Evolutionary conservation across 2,888 invertebrate genomes (phyloP).

Genomic region (Heteropelma amictum): DNA sequence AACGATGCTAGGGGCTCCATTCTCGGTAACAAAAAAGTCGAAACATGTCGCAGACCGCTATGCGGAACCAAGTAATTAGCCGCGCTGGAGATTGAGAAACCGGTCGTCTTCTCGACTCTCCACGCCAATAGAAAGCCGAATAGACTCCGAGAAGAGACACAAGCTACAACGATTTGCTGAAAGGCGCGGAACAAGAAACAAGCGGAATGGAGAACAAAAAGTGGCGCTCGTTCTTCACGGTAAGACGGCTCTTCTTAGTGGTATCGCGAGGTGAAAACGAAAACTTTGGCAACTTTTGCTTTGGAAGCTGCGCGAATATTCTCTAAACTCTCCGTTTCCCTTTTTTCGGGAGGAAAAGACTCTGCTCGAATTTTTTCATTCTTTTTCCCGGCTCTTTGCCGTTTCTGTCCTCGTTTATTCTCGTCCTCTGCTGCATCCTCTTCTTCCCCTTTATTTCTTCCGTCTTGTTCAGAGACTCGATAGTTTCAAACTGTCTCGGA

Average conservation of each 20-base stretch:
- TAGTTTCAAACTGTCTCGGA: constrained; percentile 46
- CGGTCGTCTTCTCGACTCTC: neutral
- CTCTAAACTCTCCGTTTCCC: constrained; percentile 31
- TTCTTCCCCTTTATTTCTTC: neutral
- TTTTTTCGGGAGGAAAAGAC: neutral
- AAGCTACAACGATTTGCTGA: constrained; percentile 14
- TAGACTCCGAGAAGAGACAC: neutral
- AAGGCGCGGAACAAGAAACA: constrained; percentile 4
- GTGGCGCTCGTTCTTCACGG: constrained; percentile 4
- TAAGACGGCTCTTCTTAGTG: constrained; percentile 41
- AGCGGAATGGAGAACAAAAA: constrained; percentile 2
- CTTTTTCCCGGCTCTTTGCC: too few species aligned
- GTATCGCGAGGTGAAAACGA: constrained; percentile 33
- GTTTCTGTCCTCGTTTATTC: constrained; percentile 17
- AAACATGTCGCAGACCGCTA: constrained; percentile 21
- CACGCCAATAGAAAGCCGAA: neutral
- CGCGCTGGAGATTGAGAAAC: constrained; percentile 39
- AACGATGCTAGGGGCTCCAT: too few species aligned
- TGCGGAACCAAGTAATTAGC: constrained; percentile 65
- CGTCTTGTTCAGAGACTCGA: constrained; percentile 12
- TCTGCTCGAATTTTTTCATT: constrained; percentile 11
- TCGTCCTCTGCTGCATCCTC: constrained; percentile 17
- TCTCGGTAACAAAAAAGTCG: too few species aligned
- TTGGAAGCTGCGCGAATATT: constrained; percentile 29
- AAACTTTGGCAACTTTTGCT: constrained; percentile 46